A percentile compares a stretch with the other conserved stretches of the same genome.
Conservation (phyloP, 2,113 vertebrate species). For the Cygnus atratus region DNA sequence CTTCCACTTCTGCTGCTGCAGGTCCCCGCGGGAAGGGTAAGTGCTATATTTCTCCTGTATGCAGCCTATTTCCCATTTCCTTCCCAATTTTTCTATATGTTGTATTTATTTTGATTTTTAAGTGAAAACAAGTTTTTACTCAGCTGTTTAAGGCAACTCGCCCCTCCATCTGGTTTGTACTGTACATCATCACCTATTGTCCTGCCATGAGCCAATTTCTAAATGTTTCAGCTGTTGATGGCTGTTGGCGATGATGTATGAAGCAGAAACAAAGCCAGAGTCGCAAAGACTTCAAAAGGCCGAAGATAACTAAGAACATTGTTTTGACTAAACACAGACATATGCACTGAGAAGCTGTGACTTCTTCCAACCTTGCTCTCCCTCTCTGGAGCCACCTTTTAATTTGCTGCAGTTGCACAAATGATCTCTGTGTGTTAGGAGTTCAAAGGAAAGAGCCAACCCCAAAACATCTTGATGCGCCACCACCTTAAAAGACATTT, state of each 20-base stretch:
- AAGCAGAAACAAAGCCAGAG: constrained; percentile 6
- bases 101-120: neutral
- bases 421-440: neutral
- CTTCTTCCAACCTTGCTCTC: neutral
- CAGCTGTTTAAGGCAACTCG: neutral
- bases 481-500: neutral
- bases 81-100: neutral
- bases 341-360: neutral
- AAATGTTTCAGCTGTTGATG: neutral
- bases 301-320: neutral
- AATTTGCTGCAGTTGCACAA: constrained; percentile 18
- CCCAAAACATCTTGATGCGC: neutral
- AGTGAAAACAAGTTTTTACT: neutral
- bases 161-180: neutral
- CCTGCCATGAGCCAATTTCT: neutral
- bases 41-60: neutral
- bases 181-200: neutral
- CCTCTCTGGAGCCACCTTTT: neutral
- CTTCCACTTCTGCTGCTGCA: neutral
- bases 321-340: constrained; percentile 25
- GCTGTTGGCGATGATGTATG: neutral
- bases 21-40: neutral
- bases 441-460: neutral
- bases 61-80: neutral
- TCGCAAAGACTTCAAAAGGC: neutral